phyloP scores from a whole-genome alignment of 2,113 vertebrate species.

The Osmerus mordax region DNA sequence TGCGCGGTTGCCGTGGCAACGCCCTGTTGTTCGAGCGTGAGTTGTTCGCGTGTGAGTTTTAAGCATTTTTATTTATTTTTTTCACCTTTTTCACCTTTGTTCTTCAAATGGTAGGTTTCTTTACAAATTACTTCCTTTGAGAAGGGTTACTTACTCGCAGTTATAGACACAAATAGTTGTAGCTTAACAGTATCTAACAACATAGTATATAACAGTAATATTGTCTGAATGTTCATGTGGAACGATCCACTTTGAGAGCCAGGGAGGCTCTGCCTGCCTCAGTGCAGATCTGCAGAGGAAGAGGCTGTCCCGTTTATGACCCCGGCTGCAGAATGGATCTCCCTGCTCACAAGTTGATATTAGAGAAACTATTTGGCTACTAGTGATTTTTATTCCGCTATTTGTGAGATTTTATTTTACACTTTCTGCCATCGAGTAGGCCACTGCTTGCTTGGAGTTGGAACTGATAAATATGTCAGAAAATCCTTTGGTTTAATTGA shows the following conservation, averaged over 20 bases:
- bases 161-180: conserved; percentile 9
- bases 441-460: conserved; percentile 52
- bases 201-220: conserved; percentile 11
- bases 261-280: no score
- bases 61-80: background rate
- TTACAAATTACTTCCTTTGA: conserved; percentile 30
- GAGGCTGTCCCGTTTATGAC: background rate
- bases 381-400: conserved; percentile 74
- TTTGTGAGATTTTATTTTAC: conserved; percentile 77
- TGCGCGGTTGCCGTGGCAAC: no score
- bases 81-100: background rate
- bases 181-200: conserved; percentile 30
- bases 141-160: conserved; percentile 12
- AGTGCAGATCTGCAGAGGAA: no score
- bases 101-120: conserved; percentile 8
- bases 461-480: conserved; percentile 70
- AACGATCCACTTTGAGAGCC: no score
- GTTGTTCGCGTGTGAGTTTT: no score
- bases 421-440: conserved; percentile 51
- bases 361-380: background rate
- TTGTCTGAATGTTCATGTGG: no score
- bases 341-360: background rate
- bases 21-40: no score
- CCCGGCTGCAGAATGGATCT: conserved; percentile 11
- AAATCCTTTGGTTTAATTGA: conserved; percentile 83